Evolutionary conservation across 92 coral and sea anemone species (phyloP), one percentile per base, ranked within the genome.

Genomic region (Anthopleura xanthogrammica): DNA sequence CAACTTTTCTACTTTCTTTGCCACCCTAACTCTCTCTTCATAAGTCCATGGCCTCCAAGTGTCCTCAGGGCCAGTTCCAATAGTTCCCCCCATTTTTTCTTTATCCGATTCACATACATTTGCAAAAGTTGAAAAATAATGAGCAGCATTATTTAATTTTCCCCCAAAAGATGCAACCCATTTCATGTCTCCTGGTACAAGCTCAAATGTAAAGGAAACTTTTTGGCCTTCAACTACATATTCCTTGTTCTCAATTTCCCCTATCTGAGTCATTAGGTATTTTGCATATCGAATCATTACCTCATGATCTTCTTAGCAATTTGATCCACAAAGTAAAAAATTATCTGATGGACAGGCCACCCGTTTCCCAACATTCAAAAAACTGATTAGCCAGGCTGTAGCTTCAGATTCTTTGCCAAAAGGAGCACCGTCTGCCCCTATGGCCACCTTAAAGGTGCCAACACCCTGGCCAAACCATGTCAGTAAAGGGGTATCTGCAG

Each of bases 381-480:
- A 86, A 52, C 81, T 85, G 29, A 89, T 81, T 79, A 91, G 90
- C 92, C 92, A 91, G 12, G 90, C 89, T 40, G 86, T 81, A 16
- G 91, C 94, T 75, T 88, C 92, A 73, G 86, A 81, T 5, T 86
- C 86, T 77, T 92, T 89, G 24, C 92, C 89, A 78, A 92, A 89
- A 40, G 95, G 95, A 68, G 91, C 95, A 43, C 95, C 87, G 77
- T 89, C 92, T 55, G 92, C 92, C 14, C 95, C 95, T 40, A 89
- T 50, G 20, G 95, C 89, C 43, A 92, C 91, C 52, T 86, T 65
- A 70, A 92, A 91, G 80, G 60, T 83, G 72, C 92, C 92, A 52
- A 46, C 80, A 58, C 89, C 91, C 71, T 81, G 72, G 43, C 91
- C 89, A 73, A 92, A 89, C 92, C 92, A 92, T 10, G 46, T 77